A percentile compares a stretch with the other conserved stretches of the same genome.
These are phyloP conservation scores for Fukomys damarensis DNA, from an alignment of 2,113 vertebrate genomes.

Conservation along the genomic window DNA sequence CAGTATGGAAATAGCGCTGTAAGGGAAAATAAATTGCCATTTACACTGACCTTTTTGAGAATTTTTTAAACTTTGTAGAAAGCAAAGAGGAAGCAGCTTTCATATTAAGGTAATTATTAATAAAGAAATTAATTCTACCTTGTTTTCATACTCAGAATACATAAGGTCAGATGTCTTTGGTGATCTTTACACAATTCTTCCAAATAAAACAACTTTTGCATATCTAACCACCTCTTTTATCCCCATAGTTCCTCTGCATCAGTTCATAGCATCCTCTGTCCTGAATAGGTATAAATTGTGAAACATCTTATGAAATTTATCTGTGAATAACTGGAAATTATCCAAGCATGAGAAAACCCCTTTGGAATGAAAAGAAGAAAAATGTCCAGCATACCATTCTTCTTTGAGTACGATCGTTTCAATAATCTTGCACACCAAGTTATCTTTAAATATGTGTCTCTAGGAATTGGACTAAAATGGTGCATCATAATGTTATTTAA, in stretches of 20 bases:
- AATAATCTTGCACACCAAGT: not conserved
- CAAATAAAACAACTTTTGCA: not conserved
- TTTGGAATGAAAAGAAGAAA: conserved; percentile 20
- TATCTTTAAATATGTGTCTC: conserved; percentile 6
- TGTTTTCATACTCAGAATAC: not conserved
- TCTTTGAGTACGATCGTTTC: not conserved
- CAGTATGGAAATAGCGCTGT: not conserved
- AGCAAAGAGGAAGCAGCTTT: not conserved
- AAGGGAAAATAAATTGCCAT: not conserved
- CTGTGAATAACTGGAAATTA: not conserved
- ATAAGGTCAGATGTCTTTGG: not conserved
- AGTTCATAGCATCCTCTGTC: not conserved
- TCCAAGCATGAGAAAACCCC: not conserved
- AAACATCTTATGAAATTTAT: not conserved
- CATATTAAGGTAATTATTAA: conserved; percentile 6
- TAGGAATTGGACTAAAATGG: not conserved
- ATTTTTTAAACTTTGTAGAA: not conserved
- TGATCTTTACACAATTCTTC: not conserved
- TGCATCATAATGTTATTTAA: not conserved
- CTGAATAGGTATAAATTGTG: not conserved
- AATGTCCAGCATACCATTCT: not conserved
- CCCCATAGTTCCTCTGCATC: not conserved
- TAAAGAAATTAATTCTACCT: conserved; percentile 14
- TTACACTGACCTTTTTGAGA: not conserved
- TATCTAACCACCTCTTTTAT: not conserved